Base-by-base conservation (phyloP, 1,140 invertebrate genomes). In the Globodera rostochiensis region DNA sequence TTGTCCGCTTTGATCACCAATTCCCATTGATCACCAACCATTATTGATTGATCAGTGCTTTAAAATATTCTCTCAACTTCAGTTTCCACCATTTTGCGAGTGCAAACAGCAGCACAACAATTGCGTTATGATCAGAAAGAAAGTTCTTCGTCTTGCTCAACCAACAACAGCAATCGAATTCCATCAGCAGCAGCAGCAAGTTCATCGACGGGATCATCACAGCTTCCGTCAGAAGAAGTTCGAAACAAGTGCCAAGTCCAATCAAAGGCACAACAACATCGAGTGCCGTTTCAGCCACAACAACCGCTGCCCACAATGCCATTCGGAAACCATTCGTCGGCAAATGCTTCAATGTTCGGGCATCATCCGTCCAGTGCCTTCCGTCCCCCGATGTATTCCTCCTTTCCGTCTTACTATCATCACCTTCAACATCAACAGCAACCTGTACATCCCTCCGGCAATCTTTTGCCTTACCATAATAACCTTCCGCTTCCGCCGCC, bases 21-120 rank as follows among this genome's bases (percentile, higher is more conserved):
- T n/a, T n/a, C 36, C 36, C 36, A 36, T 36, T 36, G 36, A 36
- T 36, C 36, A 36, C 1, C 36, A 36, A 36, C 2, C 36, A 36
- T 36, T 36, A 36, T 36, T 36, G 36, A 36, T 36, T 36, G 36
- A 36, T 36, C 36, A 36, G 36, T 36, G 2, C 36, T 36, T 36
- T 36, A 36, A 36, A 36, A 36, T 36, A 36, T 36, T 36, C 36
- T 36, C 36, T 36, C 36, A 36, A 36, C 0, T 36, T 71, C 69
- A 71, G 69, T 71, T 71, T 71, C 69, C 69, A 71, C 25, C 69
- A 71, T 71, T 71, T 71, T 71, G 69, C 69, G 69, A 15, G 69
- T 71, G 57, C 57, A 64, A 15, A n/a, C n/a, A n/a, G 36, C 50
- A 53, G 11, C 50, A 3, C 57, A 64, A 64, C 57, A 64, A 6